Evolutionary conservation across 2,888 invertebrate species (phyloP), one percentile per base, ranked within the genome.

Genomic region (Peribatodes rhomboidaria): DNA sequence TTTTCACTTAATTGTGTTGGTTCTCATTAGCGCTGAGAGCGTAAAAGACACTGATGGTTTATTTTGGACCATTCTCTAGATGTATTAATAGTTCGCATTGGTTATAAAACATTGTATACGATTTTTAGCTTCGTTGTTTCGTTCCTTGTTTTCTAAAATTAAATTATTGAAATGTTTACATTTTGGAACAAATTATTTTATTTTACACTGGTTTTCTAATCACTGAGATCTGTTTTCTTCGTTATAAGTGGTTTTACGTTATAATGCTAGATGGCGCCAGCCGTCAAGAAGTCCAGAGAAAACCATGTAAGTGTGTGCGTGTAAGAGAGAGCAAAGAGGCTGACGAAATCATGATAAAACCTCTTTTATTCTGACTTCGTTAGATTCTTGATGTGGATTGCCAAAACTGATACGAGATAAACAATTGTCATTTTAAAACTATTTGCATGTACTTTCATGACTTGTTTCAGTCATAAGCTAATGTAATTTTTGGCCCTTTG

Each of bases 401-500:
- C 20, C 22, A 14, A 49, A 49, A 55, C 33, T 49, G 13, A 31
- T n/a, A 18, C 3, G 50, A 1, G n/a, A 46, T 53, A 53, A 53
- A 41, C 46, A 42, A 20, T 33, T 39, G 1, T 1, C 31, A 44
- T 59, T 59, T 64, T 54, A 44, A 54, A 59, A 41, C 31, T 7
- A n/a, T 27, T 31, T 50, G 22, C 14, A 7, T 14, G 14, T 31
- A 1, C 16, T 59, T 18, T 13, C 4, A 50, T 18, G 35, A 56
- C 55, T 35, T 53, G 69, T 64, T 71, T 66, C 67, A 74, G 76
- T 73, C 75, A 80, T 35, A 31, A 59, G 46, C 33, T 27, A 57
- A 31, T 44, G 80, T 80, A 76, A 78, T 80, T 77, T 74, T 74
- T 79, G 82, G 82, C 82, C 78, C 80, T 83, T 83, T 85, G 78